Base-by-base conservation (phyloP, 2,797 vertebrate species). In the Nasua narica region DNA sequence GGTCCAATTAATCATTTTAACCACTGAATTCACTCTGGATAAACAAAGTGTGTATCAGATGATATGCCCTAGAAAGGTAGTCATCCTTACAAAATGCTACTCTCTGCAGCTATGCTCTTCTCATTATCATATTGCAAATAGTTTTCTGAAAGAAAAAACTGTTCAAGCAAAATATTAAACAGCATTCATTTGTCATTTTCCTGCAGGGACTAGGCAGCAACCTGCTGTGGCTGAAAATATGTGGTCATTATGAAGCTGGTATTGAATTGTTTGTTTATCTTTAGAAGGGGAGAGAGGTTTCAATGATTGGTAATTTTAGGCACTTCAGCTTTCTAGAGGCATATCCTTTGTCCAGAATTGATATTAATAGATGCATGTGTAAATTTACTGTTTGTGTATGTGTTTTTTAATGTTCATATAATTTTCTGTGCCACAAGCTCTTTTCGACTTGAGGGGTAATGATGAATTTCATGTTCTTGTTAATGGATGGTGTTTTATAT, bases 1-100 rank as follows among this genome's bases (percentile, higher is more conserved):
- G 98, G 98, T 96, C 98, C 98, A 99, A 99, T 99, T 99, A 99
- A 99, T 99, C 99, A 99, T 99, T 98, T 98, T 98, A 98, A 98
- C 98, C 98, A 98, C 98, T 98, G 98, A 99, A 98, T 98, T 98
- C 98, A 87, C 96, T 98, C 97, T 98, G 98, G 98, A 98, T 99
- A 99, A 99, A 98, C 98, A 98, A 98, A 97, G 78, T 88, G 11
- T 98, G 65, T 97, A 98, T 98, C 98, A 98, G 98, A 98, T 98
- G 97, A 97, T 98, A 92, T 98, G 98, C 98, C 98, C 98, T 98
- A 99, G 99, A 99, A 99, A 99, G 98, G 98, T 99, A 99, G 99
- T 98, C 99, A 99, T 99, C 99, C 99, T 99, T 99, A 98, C 76
- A 97, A 98, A 98, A 96, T 94, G 92, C 94, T 97, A 91, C 97